phyloP scores from a whole-genome alignment of 2,113 vertebrate genomes.

The Corythoichthys haematopterus region DNA sequence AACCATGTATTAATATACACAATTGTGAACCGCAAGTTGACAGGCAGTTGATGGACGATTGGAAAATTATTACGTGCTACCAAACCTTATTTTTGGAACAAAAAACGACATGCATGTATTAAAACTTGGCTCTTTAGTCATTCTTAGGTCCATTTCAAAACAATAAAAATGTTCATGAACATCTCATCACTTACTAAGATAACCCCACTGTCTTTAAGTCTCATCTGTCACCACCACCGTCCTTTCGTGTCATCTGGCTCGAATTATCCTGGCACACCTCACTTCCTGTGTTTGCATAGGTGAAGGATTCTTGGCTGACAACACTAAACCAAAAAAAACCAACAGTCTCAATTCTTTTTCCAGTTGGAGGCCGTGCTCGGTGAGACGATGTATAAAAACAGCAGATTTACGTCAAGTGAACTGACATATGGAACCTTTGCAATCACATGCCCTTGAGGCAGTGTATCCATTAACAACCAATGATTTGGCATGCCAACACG shows the following conservation, averaged over 20 bases:
- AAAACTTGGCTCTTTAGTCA: not conserved
- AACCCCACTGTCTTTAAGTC: not conserved
- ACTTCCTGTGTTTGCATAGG: constrained; percentile 1
- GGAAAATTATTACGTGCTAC: not conserved
- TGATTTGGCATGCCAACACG: not conserved
- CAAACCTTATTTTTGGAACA: not conserved
- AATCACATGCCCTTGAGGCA: constrained; percentile 1
- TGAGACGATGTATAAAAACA: not conserved
- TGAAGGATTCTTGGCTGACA: constrained; percentile 2
- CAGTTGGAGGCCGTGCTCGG: not conserved
- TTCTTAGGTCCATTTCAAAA: not conserved
- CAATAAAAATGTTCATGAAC: not conserved
- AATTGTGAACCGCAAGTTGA: not conserved
- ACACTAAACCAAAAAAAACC: not conserved
- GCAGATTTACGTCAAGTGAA: not conserved
- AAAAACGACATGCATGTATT: not conserved
- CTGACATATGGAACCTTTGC: not conserved
- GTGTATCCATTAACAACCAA: not conserved
- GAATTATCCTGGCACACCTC: not conserved
- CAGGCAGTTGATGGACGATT: constrained; percentile 1
- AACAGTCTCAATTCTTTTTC: not conserved
- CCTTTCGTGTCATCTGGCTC: not conserved
- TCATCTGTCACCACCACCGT: not conserved
- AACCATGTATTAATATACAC: not conserved
- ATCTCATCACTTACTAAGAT: not conserved